Evolutionary conservation across 2,797 vertebrate genomes (phyloP).

Genomic region (Brachyrhaphis roseni): DNA sequence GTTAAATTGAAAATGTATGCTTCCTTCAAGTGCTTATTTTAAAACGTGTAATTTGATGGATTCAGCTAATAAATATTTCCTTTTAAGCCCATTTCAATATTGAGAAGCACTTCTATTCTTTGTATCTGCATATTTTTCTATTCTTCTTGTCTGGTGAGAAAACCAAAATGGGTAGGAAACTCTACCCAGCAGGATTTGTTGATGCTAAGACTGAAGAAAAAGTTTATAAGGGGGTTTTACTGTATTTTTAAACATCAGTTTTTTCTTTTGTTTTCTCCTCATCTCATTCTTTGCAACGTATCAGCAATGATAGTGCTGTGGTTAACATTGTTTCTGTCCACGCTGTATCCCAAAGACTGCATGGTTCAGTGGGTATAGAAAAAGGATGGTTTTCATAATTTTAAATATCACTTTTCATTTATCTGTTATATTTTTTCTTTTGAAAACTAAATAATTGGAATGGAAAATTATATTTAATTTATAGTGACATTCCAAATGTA

Average conservation of each 20-base stretch:
- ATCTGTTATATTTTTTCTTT: neutral
- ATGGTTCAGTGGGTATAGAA: neutral
- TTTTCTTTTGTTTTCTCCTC: no score
- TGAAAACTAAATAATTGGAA: neutral
- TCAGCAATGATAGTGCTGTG: no score
- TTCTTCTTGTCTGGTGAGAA: neutral
- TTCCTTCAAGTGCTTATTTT: neutral
- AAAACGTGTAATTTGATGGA: neutral
- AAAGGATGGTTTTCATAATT: neutral
- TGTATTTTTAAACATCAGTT: no score
- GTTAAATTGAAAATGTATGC: neutral
- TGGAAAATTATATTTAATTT: neutral
- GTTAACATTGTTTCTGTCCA: neutral
- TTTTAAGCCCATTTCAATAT: neutral
- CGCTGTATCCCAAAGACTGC: neutral
- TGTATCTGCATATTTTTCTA: neutral
- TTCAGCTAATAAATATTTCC: neutral
- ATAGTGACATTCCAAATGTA: no score
- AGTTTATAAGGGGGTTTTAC: neutral
- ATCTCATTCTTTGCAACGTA: no score
- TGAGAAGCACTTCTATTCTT: neutral
- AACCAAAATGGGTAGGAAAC: neutral
- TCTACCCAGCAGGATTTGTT: neutral
- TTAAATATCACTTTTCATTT: neutral
- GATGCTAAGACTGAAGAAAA: neutral